A percentile compares a stretch with the other conserved stretches of the same genome.
Evolutionary conservation across 2,113 vertebrate genomes (phyloP).

Genomic region (Neopipo cinnamomea): DNA sequence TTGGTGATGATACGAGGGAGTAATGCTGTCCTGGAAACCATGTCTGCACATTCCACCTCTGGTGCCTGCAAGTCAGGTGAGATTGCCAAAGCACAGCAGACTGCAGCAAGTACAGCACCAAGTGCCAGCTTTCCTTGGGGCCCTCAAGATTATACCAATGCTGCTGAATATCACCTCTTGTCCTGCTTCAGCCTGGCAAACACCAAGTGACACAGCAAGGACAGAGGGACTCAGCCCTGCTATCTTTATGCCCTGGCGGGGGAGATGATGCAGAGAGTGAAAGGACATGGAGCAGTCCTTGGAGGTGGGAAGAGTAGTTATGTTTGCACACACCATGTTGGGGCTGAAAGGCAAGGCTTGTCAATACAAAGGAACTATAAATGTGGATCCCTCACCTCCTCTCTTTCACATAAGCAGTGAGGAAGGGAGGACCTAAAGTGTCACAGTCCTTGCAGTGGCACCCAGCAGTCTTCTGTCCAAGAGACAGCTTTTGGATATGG

Average conservation of each 20-base stretch:
- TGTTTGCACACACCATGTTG: not conserved
- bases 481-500: not conserved
- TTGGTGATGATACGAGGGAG: not conserved
- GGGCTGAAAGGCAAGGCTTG: not conserved
- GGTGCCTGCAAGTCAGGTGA: not conserved
- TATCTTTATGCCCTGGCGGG: rapidly evolving
- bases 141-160: not conserved
- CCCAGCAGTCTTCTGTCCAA: not conserved
- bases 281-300: not conserved
- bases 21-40: not conserved
- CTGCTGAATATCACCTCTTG: not conserved
- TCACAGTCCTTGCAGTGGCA: not conserved
- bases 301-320: not conserved
- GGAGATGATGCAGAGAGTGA: not conserved
- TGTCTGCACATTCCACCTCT: not conserved
- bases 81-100: not conserved
- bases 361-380: not conserved
- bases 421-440: not conserved
- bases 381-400: not conserved
- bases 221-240: not conserved
- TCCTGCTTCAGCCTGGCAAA: not conserved
- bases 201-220: not conserved
- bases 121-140: not conserved
- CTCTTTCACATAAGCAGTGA: not conserved
- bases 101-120: not conserved